Base-by-base conservation (phyloP, 2,113 vertebrate species). In the Rhinoptilus africanus region DNA sequence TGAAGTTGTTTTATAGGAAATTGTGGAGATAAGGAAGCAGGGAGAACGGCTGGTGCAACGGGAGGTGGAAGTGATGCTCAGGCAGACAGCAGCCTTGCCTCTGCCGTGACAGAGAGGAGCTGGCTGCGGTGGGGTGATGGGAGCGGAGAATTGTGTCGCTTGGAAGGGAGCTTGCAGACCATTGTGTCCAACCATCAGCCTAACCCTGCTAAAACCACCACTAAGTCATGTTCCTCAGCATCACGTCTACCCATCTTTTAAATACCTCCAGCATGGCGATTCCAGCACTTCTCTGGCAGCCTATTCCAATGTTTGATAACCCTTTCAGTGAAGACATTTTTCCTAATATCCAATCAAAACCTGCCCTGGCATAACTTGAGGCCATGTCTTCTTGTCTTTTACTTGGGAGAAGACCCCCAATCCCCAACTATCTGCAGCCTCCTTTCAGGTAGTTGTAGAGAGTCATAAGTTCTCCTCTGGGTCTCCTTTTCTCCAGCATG, bases 41-140 rank as follows among this genome's bases (percentile, higher is more conserved):
- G 19, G 17, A 16, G 23, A 10, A 8, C 11, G 14, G 27, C 2
- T 26, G 11, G 39, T 48, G 15, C 45, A 3, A 7, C 23, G 51
- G 45, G 27, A 18, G 24, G n/a, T 28, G 51, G 15, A 4, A 0
- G 6, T 28, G 51, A n/a, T 26, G 21, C 35, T 45, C 9, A 13
- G 47, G 34, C n/a, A 41, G 30, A 14, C 20, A 3, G 26, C 1
- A 3, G 45, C 22, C 30, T 26, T 43, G 41, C 2, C 8, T 24
- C 35, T 35, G 41, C 10, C 2, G 1, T 7, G 13, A 11, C 8
- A 5, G 41, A 14, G 45, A 54, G 68, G 26, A 41, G 48, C 4
- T 5, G 5, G 19, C 34, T n/a, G 22, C 9, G 1, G 0, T 0
- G n/a, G 10, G 35, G 16, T 12, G 20, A 1, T 4, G 0, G 12